Percentiles rank a stretch among this genome's conserved stretches.
phyloP scores from a whole-genome alignment of 2,888 invertebrate genomes.

The Rhingia rostrata region DNA sequence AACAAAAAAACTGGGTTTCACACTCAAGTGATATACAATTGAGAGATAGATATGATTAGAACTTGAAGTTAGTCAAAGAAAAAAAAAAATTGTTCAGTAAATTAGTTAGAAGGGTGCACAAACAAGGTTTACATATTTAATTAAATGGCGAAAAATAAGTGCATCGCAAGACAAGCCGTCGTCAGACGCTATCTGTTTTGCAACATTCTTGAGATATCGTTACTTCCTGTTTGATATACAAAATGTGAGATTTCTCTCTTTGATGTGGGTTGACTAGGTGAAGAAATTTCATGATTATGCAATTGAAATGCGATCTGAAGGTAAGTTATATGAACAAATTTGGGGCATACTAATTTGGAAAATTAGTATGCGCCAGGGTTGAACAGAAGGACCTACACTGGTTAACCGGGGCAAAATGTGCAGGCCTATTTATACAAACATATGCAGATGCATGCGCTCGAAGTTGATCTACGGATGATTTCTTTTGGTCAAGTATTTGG shows the following conservation, averaged over 20 bases:
- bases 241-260: conserved; percentile 8
- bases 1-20: conserved; percentile 8
- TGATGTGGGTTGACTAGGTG: not conserved
- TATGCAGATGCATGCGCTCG: too few relatives aligned
- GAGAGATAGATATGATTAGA: conserved; percentile 12
- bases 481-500: too few relatives aligned
- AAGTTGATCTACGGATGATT: too few relatives aligned
- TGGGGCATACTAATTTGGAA: too few relatives aligned
- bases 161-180: not conserved
- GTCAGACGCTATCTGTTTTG: not conserved
- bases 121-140: not conserved
- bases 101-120: conserved; percentile 4
- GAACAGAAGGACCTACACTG: too few relatives aligned
- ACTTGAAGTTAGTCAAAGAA: not conserved
- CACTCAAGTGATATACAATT: not conserved
- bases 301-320: not conserved
- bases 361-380: too few relatives aligned
- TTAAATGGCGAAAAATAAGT: not conserved
- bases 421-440: too few relatives aligned
- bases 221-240: conserved; percentile 28
- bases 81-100: not conserved
- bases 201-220: conserved; percentile 13
- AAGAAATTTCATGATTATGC: conserved; percentile 30
- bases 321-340: too few relatives aligned
- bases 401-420: too few relatives aligned